Evolutionary conservation across 2,888 invertebrate species (phyloP).

Genomic region (Mellilla xanthometata): DNA sequence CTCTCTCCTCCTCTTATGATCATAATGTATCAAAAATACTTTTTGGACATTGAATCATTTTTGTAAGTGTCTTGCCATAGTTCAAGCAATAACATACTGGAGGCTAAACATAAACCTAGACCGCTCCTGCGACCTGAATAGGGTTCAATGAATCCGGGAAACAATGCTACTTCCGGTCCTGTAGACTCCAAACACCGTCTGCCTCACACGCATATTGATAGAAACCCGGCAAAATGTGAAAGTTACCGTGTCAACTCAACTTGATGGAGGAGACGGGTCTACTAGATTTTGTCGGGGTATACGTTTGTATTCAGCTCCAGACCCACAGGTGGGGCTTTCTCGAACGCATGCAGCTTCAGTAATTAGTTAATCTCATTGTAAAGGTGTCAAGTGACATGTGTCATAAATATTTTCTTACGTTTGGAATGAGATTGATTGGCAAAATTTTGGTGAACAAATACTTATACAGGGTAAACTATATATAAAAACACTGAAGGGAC

Average conservation of each 20-base stretch:
- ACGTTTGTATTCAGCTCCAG: constrained; percentile 17
- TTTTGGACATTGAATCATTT: no score
- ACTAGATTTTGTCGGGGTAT: constrained; percentile 10
- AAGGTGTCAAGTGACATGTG: constrained; percentile 13
- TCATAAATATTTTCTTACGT: neutral
- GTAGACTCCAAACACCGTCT: constrained; percentile 49
- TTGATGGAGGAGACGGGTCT: constrained; percentile 13
- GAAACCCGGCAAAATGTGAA: constrained; percentile 39
- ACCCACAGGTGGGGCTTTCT: constrained; percentile 40
- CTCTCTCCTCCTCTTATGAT: no score
- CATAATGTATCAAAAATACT: no score
- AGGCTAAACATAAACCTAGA: no score
- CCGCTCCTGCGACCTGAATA: constrained; percentile 52
- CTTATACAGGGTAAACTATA: no score
- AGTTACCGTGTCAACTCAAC: constrained; percentile 23
- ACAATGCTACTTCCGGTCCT: constrained; percentile 66
- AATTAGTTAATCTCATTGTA: constrained; percentile 15
- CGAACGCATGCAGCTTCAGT: constrained; percentile 35
- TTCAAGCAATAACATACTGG: no score
- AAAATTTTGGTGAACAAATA: no score
- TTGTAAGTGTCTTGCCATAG: no score
- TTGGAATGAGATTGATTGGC: no score
- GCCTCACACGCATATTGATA: constrained; percentile 54
- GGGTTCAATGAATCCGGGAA: constrained; percentile 71
- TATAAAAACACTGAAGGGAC: no score